Base-by-base conservation (phyloP, 2,888 invertebrate genomes). In the Andrena minutula region DNA sequence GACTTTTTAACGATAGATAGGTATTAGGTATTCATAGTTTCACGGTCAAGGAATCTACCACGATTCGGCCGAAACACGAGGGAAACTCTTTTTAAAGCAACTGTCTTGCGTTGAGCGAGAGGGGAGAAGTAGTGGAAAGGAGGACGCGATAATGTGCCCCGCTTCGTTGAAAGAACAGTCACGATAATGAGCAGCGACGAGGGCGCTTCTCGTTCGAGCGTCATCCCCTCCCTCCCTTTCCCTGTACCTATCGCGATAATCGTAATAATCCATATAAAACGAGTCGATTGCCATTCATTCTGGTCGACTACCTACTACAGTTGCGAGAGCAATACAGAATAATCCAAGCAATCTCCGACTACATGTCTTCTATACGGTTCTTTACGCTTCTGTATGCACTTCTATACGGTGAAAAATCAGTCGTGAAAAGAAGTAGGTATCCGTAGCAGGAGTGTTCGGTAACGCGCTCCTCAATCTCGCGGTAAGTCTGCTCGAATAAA, bases 1-100 rank as follows among this genome's bases (percentile, higher is more conserved):
- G 30, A 66, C 79, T 58, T 84, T 86, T 84, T 74, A 79, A 84
- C 64, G 75, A 53, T 60, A 49, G n/a, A n/a, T n/a, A n/a, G n/a
- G n/a, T n/a, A n/a, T n/a, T n/a, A n/a, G n/a, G n/a, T n/a, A 12
- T 41, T 51, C 64, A 70, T 58, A 70, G 61, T 79, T 79, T 81
- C 85, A 47, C 73, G 23, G 73, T 69, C 56, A 75, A 41, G 70
- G 71, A 80, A 80, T 86, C 72, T 30, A 47, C 49, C 53, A 47
- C 74, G 58, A 74, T 63, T 66, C 60, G n/a, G 49, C 23, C 70
- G 66, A 63, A 5, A 49, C 65, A 41, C 10, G 35, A 60, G 30
- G 10, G 20, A 70, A 49, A 70, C 16, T 41, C 28, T 47, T 41
- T 58, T 41, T 41, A 26, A 56, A 23, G 16, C 32, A 23, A n/a